phyloP scores from a whole-genome alignment of 1,140 invertebrate genomes.

The Spodoptera frugiperda region DNA sequence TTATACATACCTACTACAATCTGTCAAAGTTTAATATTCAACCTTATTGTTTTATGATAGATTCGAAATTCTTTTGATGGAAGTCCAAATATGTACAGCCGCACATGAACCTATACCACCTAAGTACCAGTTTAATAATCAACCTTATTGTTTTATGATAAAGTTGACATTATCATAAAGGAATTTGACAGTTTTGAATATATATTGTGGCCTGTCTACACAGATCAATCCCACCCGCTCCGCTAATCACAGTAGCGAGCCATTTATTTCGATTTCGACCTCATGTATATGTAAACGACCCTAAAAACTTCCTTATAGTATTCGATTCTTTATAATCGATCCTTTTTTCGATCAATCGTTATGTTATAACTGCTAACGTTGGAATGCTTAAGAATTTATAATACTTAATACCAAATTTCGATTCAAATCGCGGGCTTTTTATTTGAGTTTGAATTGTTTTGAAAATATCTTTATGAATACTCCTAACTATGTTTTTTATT shows the following conservation, averaged over 20 bases:
- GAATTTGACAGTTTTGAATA: too few species aligned
- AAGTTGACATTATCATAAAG: too few species aligned
- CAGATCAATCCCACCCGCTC: constrained; percentile 13
- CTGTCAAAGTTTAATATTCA: too few species aligned
- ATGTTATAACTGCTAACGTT: constrained; percentile 21
- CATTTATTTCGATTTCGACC: constrained; percentile 45
- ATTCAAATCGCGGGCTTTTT: constrained; percentile 12
- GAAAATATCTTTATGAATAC: background rate
- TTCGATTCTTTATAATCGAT: constrained; percentile 10
- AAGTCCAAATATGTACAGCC: background rate
- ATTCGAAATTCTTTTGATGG: too few species aligned
- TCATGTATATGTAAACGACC: constrained; percentile 48
- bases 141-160: too few species aligned
- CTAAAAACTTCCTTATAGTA: constrained; percentile 28
- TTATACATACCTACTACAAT: too few species aligned
- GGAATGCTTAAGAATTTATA: constrained; percentile 35
- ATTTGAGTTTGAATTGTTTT: constrained; percentile 4
- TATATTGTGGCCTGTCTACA: background rate
- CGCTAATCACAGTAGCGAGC: constrained; percentile 22
- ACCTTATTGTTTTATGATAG: too few species aligned
- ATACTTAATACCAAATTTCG: constrained; percentile 50
- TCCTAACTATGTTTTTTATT: too few species aligned
- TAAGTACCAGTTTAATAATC: too few species aligned
- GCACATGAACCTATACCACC: too few species aligned
- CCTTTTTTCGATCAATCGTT: constrained; percentile 29